phyloP scores from a whole-genome alignment of 2,797 vertebrate species.

The Dendrocincla tyrannina region DNA sequence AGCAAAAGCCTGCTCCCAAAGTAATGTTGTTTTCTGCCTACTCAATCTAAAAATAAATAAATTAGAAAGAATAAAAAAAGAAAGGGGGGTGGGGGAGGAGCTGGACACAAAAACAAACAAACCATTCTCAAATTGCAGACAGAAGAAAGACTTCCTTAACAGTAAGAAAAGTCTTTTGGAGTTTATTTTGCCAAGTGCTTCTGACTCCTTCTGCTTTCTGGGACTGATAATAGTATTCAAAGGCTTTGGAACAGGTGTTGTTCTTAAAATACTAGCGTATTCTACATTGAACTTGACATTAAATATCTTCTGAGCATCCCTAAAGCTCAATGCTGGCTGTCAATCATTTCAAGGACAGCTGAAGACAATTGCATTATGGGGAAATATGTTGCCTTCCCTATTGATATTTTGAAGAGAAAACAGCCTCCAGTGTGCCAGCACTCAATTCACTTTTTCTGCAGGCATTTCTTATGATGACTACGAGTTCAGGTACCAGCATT shows the following conservation, averaged over 20 bases:
- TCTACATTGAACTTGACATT: neutral
- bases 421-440: neutral
- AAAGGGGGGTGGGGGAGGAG: too few relatives aligned
- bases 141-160: neutral
- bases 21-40: neutral
- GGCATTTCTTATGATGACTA: neutral
- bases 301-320: neutral
- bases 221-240: neutral
- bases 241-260: slow-evolving; percentile 19
- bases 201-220: neutral
- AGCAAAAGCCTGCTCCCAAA: neutral
- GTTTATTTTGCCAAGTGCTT: neutral
- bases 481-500: neutral
- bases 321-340: neutral
- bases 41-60: slow-evolving; percentile 1
- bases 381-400: neutral
- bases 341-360: neutral
- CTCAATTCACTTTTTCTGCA: neutral
- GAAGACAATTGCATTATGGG: neutral
- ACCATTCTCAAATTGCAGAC: neutral
- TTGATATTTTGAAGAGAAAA: neutral
- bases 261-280: slow-evolving; percentile 7
- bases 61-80: neutral
- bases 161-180: neutral
- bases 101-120: neutral